Evolutionary conservation across 2,797 vertebrate species (phyloP), one percentile per base, ranked within the genome.

Genomic region (Furcifer pardalis): DNA sequence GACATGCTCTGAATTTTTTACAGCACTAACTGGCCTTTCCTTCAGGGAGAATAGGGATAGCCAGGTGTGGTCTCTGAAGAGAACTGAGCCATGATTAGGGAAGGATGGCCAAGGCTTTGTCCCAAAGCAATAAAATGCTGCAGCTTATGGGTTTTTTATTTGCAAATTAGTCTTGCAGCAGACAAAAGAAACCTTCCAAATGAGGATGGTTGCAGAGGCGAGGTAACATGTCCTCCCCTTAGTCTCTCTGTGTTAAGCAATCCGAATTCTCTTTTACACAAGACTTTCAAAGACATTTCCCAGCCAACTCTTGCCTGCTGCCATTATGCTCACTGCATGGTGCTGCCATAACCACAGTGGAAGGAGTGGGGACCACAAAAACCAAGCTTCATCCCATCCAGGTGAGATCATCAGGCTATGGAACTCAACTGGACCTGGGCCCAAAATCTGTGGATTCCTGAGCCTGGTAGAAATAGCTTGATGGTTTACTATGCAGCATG

Each of bases 331-430:
- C 95, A 59, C 93, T 97, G 4, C 94, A 97, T 8, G 96, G 96
- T 35, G 93, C 93, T 2, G 96, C 97, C 1, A 83, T 98, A 89
- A 97, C 96, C 88, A 97, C 97, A 0, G 97, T 97, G 83, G 97
- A 97, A 94, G 96, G 96, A 32, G 83, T 97, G 59, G 97, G 97
- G 89, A 97, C 92, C 94, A 95, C 96, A 84, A 97, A 94, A 89
- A 96, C 90, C 91, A 96, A 94, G 84, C 90, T 97, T 76, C 96
- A 97, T 91, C 96, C 97, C 0, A 95, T 97, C 5, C 97, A 97
- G 96, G 97, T 97, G 87, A 89, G 85, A 79, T 8, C 63, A 59
- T 59, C 52, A 74, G 25, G n/a, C 0, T 9, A 17, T 23, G 44
- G 46, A 69, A 35, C 6, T n/a, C 8, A 52, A 21, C 30, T 30